These are phyloP conservation scores for Tromatobia lineatoria DNA, from an alignment of 2,888 invertebrate species.

Conservation along the genomic window DNA sequence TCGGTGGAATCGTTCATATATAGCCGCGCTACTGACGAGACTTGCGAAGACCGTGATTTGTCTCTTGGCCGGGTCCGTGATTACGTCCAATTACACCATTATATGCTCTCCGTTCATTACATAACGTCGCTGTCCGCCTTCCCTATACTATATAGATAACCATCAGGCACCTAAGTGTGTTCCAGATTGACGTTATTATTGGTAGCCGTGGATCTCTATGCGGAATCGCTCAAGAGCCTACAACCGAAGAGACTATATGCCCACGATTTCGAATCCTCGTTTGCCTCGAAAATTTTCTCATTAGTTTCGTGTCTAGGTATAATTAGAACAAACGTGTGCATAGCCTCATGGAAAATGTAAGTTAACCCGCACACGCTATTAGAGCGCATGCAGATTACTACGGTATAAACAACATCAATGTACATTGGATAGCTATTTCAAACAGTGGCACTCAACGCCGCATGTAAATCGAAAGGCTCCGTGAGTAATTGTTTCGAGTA, in stretches of 20 bases:
- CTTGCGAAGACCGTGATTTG: conserved; percentile 58
- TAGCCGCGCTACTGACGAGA: not conserved
- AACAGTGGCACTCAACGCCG: not conserved
- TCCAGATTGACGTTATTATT: conserved; percentile 63
- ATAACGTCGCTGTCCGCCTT: conserved; percentile 44
- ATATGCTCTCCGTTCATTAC: conserved; percentile 60
- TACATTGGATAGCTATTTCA: not conserved
- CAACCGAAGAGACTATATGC: conserved; percentile 9
- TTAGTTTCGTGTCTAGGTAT: conserved; percentile 13
- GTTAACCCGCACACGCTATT: not conserved
- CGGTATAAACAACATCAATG: conserved; percentile 10
- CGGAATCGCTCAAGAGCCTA: not conserved
- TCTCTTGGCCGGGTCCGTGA: conserved; percentile 51
- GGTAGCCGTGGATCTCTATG: conserved; percentile 29
- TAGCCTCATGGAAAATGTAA: not conserved
- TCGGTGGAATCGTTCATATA: no score
- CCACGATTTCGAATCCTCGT: conserved; percentile 31
- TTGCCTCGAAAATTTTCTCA: conserved; percentile 37
- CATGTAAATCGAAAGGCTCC: conserved; percentile 42
- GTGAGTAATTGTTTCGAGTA: conserved; percentile 55
- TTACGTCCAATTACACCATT: conserved; percentile 67
- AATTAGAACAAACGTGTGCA: conserved; percentile 4
- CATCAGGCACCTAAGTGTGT: conserved; percentile 45
- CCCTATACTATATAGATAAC: not conserved
- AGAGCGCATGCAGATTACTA: conserved; percentile 10